Base-by-base conservation (phyloP, 2,888 invertebrate species). In the Hypolimnas misippus region DNA sequence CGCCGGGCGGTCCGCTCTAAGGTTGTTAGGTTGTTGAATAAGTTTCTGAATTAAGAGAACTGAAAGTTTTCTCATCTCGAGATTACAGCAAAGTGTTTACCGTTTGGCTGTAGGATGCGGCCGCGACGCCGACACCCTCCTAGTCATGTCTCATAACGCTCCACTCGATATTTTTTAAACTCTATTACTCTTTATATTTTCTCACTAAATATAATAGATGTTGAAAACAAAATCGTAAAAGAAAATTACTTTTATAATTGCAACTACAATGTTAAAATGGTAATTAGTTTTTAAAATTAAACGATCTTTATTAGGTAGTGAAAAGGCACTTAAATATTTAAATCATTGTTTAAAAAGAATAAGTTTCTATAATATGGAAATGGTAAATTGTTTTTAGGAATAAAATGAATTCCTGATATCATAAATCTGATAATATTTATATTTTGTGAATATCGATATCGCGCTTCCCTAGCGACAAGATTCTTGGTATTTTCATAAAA, bases 11-110 rank as follows among this genome's bases (percentile, higher is more conserved):
- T 84, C 87, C 89, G 81, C 86, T 87, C 84, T 92, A 91, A 92
- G 92, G 90, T 91, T 90, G 92, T 92, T 91, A 91, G 90, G 89
- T 87, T 91, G 89, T 91, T 92, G 91, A 91, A 92, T 92, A 92
- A 92, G 91, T 92, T 92, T 92, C 90, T 92, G 92, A 92, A 92
- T 92, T 92, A 92, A 92, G 92, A 92, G 91, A 89, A 92, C 92
- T 92, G 91, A 91, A 92, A 92, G 92, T 92, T 92, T 92, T 92
- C 92, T 92, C 92, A 92, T 92, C 92, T 92, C 87, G 89, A 92
- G 92, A 92, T 92, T 92, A 92, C 92, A 90, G 92, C 91, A 85
- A 92, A 92, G 92, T 92, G 92, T 92, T 92, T 92, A 92, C 92
- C 92, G 92, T 92, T 91, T 87, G 91, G 91, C 90, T 89, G 87